A percentile compares a stretch with the other conserved stretches of the same genome.
Evolutionary conservation across 2,888 invertebrate species (phyloP).

Genomic region (Sclerodermus sp.): DNA sequence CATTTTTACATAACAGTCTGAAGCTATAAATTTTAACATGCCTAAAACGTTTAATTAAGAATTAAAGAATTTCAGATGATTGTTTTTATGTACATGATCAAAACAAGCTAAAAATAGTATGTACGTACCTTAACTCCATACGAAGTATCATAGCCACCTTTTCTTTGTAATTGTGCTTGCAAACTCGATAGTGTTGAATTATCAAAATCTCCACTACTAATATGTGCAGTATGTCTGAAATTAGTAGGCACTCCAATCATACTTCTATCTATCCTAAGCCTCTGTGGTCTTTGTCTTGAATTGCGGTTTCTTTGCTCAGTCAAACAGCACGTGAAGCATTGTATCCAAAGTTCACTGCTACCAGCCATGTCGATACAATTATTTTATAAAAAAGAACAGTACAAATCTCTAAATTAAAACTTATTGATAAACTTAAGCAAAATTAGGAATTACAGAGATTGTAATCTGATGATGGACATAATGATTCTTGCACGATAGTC

Average conservation of each 20-base stretch:
- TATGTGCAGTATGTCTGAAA: constrained; percentile 92
- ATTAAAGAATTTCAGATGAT: not conserved
- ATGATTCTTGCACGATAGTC: too few relatives aligned
- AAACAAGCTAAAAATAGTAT: constrained; percentile 14
- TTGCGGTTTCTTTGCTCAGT: constrained; percentile 64
- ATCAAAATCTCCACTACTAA: constrained; percentile 87
- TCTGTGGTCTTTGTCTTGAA: constrained; percentile 50
- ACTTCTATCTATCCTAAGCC: constrained; percentile 82
- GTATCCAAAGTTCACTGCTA: constrained; percentile 84
- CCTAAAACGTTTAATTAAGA: not conserved
- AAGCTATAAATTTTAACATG: not conserved
- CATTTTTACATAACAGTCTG: not conserved
- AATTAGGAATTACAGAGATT: not conserved
- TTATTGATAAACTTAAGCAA: too few relatives aligned
- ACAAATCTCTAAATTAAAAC: not conserved
- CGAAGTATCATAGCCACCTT: constrained; percentile 87
- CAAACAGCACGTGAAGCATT: constrained; percentile 91
- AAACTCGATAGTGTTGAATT: constrained; percentile 81
- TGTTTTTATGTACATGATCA: not conserved
- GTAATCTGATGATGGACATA: not conserved
- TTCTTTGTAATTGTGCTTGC: constrained; percentile 94
- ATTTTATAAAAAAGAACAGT: not conserved
- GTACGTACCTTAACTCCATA: constrained; percentile 64
- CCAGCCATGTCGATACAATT: constrained; percentile 63
- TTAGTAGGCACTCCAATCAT: constrained; percentile 97